Evolutionary conservation across 92 coral and sea anemone genomes (phyloP).

Genomic region (Epizoanthus ramosus): DNA sequence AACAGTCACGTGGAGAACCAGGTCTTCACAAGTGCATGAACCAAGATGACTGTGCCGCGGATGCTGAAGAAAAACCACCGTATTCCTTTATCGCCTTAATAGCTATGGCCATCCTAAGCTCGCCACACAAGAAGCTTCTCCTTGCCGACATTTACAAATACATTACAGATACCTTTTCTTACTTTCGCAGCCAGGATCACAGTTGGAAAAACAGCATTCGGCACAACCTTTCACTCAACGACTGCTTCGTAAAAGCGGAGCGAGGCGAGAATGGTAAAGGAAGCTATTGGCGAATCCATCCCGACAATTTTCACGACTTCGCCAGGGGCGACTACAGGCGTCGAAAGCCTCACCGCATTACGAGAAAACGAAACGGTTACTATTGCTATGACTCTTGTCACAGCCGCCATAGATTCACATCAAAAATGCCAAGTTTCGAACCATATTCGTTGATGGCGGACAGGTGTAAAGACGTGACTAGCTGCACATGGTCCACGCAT

Average conservation of each 20-base stretch:
- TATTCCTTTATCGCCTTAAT: constrained; percentile 25
- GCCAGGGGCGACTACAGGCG: constrained; percentile 33
- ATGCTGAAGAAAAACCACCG: not conserved
- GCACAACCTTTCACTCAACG: constrained; percentile 31
- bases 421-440: not conserved
- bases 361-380: not conserved
- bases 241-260: constrained; percentile 29
- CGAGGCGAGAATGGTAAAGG: constrained; percentile 21
- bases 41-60: not conserved
- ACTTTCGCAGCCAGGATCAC: constrained; percentile 9
- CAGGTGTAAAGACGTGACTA: constrained; percentile 7
- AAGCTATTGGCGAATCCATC: constrained; percentile 31
- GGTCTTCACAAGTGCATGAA: not conserved
- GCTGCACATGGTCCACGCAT: constrained; percentile 12
- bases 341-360: constrained; percentile 7
- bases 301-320: constrained; percentile 20
- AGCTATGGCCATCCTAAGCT: constrained; percentile 36
- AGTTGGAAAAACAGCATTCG: constrained; percentile 19
- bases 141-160: constrained; percentile 34
- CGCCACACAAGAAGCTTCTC: constrained; percentile 14
- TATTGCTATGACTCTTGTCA: not conserved
- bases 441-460: not conserved
- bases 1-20: not conserved
- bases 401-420: not conserved
- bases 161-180: constrained; percentile 7